Percentiles rank a stretch among this genome's conserved stretches.
phyloP scores from a whole-genome alignment of 1,140 invertebrate genomes.

The Varroa destructor region DNA sequence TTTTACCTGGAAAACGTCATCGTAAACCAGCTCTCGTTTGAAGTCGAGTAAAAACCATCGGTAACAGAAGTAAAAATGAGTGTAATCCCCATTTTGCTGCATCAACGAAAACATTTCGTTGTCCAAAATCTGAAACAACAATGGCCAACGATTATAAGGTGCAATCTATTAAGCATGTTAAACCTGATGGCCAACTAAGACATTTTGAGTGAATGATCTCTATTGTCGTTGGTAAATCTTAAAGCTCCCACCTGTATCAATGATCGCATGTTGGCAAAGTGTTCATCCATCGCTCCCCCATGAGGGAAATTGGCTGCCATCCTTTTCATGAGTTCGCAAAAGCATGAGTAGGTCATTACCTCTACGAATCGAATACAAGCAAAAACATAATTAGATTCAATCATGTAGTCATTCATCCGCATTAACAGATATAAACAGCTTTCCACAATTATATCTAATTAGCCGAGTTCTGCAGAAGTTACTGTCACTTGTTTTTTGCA shows the following conservation, averaged over 20 bases:
- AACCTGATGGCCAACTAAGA: background rate
- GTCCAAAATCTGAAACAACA: slow-evolving; percentile 69
- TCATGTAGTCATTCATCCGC: background rate
- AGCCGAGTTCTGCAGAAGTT: too few relatives aligned
- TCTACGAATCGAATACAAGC: slow-evolving; percentile 44
- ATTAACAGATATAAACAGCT: background rate
- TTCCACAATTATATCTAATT: background rate
- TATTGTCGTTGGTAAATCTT: too few relatives aligned
- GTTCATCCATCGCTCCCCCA: slow-evolving; percentile 80
- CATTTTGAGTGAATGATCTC: too few relatives aligned
- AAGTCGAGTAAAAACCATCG: slow-evolving; percentile 73
- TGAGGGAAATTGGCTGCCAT: slow-evolving; percentile 84
- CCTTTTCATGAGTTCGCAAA: slow-evolving; percentile 72
- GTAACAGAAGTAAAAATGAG: slow-evolving; percentile 94
- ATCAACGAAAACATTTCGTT: slow-evolving; percentile 83
- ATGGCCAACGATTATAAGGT: slow-evolving; percentile 22
- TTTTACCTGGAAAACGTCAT: slow-evolving; percentile 61
- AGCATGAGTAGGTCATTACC: slow-evolving; percentile 76
- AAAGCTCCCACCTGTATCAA: slow-evolving; percentile 43
- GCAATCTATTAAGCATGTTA: slow-evolving; percentile 30
- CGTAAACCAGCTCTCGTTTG: slow-evolving; percentile 72
- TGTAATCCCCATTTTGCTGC: slow-evolving; percentile 86
- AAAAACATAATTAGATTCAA: background rate
- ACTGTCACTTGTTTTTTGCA: too few relatives aligned
- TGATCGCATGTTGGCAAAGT: slow-evolving; percentile 84